Base-by-base conservation (phyloP, 1,140 invertebrate species). In the Oscheius sp. region DNA sequence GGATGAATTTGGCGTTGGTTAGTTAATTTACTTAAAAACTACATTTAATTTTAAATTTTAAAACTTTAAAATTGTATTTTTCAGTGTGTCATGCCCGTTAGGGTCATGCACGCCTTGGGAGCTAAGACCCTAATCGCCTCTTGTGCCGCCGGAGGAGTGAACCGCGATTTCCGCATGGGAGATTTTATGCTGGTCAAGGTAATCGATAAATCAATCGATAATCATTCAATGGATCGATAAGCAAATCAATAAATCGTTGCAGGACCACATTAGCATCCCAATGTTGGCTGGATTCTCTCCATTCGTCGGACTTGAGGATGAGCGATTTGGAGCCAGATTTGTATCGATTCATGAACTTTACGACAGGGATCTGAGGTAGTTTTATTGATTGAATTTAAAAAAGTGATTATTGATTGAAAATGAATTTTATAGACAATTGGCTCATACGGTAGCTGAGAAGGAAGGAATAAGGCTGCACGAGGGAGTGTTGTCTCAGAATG, bases 241-340 rank as follows among this genome's bases (percentile, higher is more conserved):
- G n/a, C n/a, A n/a, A n/a, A n/a, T n/a, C n/a, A n/a, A n/a, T n/a
- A n/a, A n/a, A n/a, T 42, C 38, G 10, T 10, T 42, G 10, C 38
- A 84, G 68, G 84, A 85, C 63, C 84, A 85, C 70, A 84, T 85
- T 46, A 85, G 84, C 73, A 68, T 85, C 38, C 83, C 84, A 3
- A 85, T 78, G 10, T 73, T 85, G 20, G 52, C 68, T n/a, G 83
- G 83, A 26, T 77, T 82, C 36, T 80, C 77, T 63, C 84, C 84
- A 32, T 65, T 85, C 10, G 76, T 82, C 52, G 84, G 84, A 34
- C 26, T 80, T 15, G 83, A 84, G 42, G 85, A 85, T 74, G 75
- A 77, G n/a, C 86, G 87, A 69, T 88, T 88, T 83, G 88, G 88
- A 35, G 81, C 85, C 31, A 77, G 87, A 59, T 88, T 88, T 77